Evolutionary conservation across 2,797 vertebrate species (phyloP), one percentile per base, ranked within the genome.

Genomic region (Chaetophractus vellerosus): DNA sequence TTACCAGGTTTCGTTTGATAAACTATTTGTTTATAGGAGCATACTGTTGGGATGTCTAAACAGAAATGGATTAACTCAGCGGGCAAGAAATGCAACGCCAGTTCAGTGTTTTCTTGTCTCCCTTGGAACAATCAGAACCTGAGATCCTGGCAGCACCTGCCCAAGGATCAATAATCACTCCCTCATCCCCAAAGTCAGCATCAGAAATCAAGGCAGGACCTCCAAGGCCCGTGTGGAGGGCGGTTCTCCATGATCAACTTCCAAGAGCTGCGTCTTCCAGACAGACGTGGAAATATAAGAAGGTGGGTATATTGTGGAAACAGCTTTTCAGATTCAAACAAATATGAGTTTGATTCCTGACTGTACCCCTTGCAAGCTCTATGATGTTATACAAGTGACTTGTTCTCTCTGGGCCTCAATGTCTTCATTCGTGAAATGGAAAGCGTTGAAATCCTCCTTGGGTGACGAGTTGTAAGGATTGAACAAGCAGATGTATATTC

Each of bases 1-100:
- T 69, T 86, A 59, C 55, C 75, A 94, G 57, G 81, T 83, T 96
- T 96, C 88, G 93, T 97, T 96, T 96, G 91, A 94, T 96, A 94
- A 97, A 96, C 78, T 72, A 90, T 75, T 96, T 91, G 96, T 96
- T 96, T 94, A 95, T 36, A 91, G 87, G 36, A 90, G 78, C 41
- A 80, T 45, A 14, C 64, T 68, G n/a, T 69, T 76, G 21, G 15
- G 64, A n/a, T 94, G 83, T 84, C 95, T 88, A 88, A 96, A 93
- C 81, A 95, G 84, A 78, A 93, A 45, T 91, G 81, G 55, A 94
- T 85, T 94, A 91, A 91, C 91, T 93, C 90, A 91, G 90, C 55
- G 31, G 89, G 90, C 86, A 90, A 76, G 38, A 33, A 86, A 69
- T 2, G 7, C 33, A 84, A 63, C 31, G 12, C 7, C 10, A 91